Conservation (phyloP, 2,888 invertebrate species). For the Agriopis aurantiaria region DNA sequence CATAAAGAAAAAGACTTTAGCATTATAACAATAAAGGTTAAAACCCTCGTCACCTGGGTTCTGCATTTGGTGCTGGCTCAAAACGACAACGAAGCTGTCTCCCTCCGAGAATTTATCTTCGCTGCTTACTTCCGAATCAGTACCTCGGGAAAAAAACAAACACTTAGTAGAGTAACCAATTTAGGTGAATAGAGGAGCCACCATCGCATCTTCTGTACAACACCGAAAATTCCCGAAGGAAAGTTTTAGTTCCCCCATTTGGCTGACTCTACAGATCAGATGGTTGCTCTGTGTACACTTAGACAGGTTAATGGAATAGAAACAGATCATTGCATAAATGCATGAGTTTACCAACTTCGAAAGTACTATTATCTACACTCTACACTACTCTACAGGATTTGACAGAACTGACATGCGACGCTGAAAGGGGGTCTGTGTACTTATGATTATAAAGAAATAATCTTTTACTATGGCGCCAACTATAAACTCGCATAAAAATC, state of each 20-base stretch:
- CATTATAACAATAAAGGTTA: background rate
- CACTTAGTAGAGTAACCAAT: background rate
- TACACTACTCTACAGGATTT: background rate
- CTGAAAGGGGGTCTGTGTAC: background rate
- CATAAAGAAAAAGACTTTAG: background rate
- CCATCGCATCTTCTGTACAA: no score
- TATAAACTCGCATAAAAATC: no score
- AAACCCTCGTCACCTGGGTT: conserved; percentile 60
- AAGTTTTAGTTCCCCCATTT: no score
- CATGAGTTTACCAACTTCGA: conserved; percentile 3
- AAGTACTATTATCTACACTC: background rate
- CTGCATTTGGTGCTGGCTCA: conserved; percentile 79
- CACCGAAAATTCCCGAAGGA: no score
- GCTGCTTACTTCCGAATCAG: conserved; percentile 52
- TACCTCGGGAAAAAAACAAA: conserved; percentile 52
- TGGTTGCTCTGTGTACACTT: background rate
- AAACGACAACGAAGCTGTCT: conserved; percentile 66
- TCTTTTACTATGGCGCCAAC: no score
- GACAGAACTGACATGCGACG: background rate
- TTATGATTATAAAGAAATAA: no score
- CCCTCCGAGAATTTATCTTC: conserved; percentile 58
- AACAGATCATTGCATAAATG: conserved; percentile 13
- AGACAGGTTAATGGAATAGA: conserved; percentile 18
- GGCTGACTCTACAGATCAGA: no score
- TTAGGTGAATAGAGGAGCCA: no score